Evolutionary conservation across 2,797 vertebrate genomes (phyloP).

Genomic region (Anas georgica): DNA sequence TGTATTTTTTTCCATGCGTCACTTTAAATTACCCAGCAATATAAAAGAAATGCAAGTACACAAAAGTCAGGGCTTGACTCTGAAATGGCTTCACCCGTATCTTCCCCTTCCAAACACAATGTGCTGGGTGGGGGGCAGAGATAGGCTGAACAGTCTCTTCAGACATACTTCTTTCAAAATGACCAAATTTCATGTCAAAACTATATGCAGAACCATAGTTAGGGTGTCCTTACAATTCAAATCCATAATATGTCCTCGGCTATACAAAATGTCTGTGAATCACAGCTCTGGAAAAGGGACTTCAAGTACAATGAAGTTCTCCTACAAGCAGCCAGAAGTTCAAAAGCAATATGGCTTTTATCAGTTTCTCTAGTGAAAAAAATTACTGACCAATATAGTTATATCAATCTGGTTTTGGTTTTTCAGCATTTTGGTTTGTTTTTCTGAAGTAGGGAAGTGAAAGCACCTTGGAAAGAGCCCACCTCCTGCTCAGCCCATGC

Average conservation of each 20-base stretch:
- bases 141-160: background rate
- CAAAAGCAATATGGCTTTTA: background rate
- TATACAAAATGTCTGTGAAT: background rate
- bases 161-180: constrained; percentile 31
- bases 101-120: constrained; percentile 34
- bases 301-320: background rate
- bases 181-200: constrained; percentile 11
- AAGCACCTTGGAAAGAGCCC: background rate
- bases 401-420: background rate
- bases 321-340: background rate
- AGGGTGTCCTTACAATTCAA: background rate
- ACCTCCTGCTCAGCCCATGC: accelerated
- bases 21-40: constrained; percentile 34
- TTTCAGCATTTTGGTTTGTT: background rate
- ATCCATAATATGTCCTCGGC: background rate
- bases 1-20: background rate
- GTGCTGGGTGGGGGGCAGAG: constrained; percentile 14
- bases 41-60: constrained; percentile 55
- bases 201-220: background rate
- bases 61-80: constrained; percentile 33
- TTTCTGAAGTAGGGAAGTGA: background rate
- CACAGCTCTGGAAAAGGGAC: background rate
- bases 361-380: background rate
- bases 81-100: background rate
- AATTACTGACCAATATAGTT: background rate